Conservation (phyloP, 2,888 invertebrate genomes). For the Noctua janthe region DNA sequence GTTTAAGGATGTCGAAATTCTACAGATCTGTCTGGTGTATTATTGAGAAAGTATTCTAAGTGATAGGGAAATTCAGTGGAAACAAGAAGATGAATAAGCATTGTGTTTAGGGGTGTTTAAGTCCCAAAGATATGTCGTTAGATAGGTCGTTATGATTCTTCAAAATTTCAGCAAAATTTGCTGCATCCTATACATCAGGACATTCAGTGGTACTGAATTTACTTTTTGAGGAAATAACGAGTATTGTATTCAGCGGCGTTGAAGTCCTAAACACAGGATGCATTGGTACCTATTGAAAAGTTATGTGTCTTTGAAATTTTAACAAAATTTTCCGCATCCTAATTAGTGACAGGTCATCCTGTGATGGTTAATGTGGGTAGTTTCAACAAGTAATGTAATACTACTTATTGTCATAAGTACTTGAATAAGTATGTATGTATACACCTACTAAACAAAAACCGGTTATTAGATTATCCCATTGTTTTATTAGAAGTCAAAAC, state of each 20-base stretch:
- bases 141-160: neutral
- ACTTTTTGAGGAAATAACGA: neutral
- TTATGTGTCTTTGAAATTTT: neutral
- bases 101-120: neutral
- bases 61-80: neutral
- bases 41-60: neutral
- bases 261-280: neutral
- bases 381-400: neutral
- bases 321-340: neutral
- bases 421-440: no score
- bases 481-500: constrained; percentile 19
- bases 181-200: neutral
- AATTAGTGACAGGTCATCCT: neutral
- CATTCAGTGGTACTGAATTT: neutral
- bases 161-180: neutral
- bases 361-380: neutral
- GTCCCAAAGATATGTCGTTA: neutral
- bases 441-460: neutral
- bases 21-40: no score
- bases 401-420: no score
- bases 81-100: neutral
- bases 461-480: constrained; percentile 17
- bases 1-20: neutral
- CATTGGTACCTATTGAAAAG: neutral
- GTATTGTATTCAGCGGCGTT: neutral